Conservation (phyloP, 2,888 invertebrate species). For the Platycheirus albimanus region DNA sequence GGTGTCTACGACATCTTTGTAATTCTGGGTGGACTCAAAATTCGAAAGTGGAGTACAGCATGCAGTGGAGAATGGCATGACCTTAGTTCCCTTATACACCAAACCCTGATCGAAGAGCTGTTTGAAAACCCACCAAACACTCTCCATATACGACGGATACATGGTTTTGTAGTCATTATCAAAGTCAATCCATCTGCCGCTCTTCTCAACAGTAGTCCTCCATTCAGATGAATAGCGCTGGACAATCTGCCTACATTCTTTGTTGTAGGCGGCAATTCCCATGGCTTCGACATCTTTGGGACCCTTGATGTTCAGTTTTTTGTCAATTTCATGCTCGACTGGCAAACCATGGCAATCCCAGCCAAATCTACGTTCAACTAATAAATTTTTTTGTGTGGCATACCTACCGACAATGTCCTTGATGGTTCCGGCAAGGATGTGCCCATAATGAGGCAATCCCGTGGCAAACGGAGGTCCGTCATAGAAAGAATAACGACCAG, state of each 20-base stretch:
- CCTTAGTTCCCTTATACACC: constrained; percentile 97
- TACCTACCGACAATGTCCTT: constrained; percentile 97
- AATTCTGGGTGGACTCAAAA: constrained; percentile 98
- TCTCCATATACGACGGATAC: constrained; percentile 98
- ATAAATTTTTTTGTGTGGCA: constrained; percentile 93
- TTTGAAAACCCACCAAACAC: constrained; percentile 98
- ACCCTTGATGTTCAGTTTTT: constrained; percentile 92
- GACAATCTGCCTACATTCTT: constrained; percentile 96
- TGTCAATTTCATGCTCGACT: constrained; percentile 95
- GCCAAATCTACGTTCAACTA: constrained; percentile 95
- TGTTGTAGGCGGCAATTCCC: constrained; percentile 97
- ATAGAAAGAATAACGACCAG: constrained; percentile 92
- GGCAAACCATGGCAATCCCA: constrained; percentile 99
- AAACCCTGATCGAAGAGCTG: constrained; percentile 95
- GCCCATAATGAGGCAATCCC: constrained; percentile 98
- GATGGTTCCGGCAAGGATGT: constrained; percentile 96
- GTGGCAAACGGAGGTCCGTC: constrained; percentile 99
- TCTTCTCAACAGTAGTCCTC: constrained; percentile 90
- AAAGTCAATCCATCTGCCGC: constrained; percentile 99
- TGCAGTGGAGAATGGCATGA: constrained; percentile 98
- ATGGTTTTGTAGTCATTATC: constrained; percentile 98
- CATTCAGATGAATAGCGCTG: constrained; percentile 95
- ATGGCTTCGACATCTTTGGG: constrained; percentile 97
- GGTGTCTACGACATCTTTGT: constrained; percentile 97
- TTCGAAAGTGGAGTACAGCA: constrained; percentile 98